phyloP scores from a whole-genome alignment of 2,113 vertebrate genomes.

The Engraulis encrasicolus region DNA sequence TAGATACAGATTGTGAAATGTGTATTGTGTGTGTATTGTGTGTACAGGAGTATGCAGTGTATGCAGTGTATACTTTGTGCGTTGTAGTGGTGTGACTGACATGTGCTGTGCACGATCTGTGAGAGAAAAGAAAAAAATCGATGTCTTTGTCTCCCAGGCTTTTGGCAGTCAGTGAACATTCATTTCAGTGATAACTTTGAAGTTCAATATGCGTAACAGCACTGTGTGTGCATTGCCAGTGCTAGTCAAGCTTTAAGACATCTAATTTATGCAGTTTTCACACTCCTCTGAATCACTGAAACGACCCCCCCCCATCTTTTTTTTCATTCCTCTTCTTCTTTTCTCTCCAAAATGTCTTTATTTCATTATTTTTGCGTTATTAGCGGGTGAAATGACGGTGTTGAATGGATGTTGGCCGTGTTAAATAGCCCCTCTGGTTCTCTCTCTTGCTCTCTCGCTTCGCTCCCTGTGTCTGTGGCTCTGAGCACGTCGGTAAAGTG shows the following conservation, averaged over 20 bases:
- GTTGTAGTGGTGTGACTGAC: too few relatives aligned
- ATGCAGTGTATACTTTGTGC: too few relatives aligned
- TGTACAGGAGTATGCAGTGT: too few relatives aligned
- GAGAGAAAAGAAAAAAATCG: too few relatives aligned
- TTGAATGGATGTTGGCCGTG: not conserved
- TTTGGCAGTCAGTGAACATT: too few relatives aligned
- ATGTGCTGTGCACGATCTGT: too few relatives aligned
- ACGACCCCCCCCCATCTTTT: too few relatives aligned
- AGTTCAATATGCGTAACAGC: not conserved
- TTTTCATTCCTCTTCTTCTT: too few relatives aligned
- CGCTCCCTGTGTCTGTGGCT: slow-evolving; percentile 65
- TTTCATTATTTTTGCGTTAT: not conserved
- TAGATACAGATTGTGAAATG: too few relatives aligned
- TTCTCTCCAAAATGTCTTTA: not conserved
- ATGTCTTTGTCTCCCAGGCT: too few relatives aligned
- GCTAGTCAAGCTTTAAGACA: not conserved
- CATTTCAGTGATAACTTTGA: not conserved
- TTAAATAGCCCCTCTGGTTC: not conserved
- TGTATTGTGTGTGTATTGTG: too few relatives aligned
- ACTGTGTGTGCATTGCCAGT: not conserved
- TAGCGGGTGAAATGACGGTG: not conserved
- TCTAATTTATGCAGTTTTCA: not conserved
- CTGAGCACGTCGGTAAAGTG: slow-evolving; percentile 64
- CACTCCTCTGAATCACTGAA: not conserved
- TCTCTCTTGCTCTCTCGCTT: too few relatives aligned